These are phyloP conservation scores for Charina bottae DNA, from an alignment of 2,113 vertebrate genomes.

Conservation along the genomic window DNA sequence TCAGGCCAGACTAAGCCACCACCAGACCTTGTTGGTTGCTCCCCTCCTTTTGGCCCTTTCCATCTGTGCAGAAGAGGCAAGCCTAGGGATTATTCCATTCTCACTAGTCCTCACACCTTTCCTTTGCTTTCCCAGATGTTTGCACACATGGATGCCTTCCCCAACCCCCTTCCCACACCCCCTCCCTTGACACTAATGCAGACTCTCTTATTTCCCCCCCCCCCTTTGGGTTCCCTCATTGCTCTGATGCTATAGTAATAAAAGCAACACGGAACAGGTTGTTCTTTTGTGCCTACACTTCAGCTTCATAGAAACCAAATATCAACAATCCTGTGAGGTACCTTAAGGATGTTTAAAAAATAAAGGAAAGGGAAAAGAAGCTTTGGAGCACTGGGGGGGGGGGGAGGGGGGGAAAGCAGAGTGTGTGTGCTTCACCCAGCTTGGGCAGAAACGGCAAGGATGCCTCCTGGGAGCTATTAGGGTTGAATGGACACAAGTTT, in stretches of 20 bases:
- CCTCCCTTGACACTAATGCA: neutral
- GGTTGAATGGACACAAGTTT: neutral
- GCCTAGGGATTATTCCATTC: neutral
- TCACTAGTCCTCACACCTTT: neutral
- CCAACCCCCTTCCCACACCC: neutral
- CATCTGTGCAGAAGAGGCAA: neutral
- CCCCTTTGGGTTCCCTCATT: neutral
- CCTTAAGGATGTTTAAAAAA: neutral
- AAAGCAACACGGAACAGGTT: neutral
- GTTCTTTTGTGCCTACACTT: neutral
- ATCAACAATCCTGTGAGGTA: neutral
- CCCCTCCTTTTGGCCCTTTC: neutral
- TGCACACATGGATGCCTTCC: no score
- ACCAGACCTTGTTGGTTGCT: neutral
- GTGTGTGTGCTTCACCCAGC: neutral
- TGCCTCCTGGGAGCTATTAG: neutral
- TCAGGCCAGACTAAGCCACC: neutral
- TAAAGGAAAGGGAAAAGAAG: neutral
- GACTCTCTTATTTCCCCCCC: neutral
- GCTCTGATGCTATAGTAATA: neutral
- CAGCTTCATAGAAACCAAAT: neutral
- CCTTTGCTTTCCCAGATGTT: neutral
- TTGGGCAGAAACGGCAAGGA: neutral
- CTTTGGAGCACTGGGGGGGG: neutral
- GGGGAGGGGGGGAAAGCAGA: neutral